A percentile compares a stretch with the other conserved stretches of the same genome.
Evolutionary conservation across 2,888 invertebrate genomes (phyloP).

Genomic region (Synanthedon vespiformis): DNA sequence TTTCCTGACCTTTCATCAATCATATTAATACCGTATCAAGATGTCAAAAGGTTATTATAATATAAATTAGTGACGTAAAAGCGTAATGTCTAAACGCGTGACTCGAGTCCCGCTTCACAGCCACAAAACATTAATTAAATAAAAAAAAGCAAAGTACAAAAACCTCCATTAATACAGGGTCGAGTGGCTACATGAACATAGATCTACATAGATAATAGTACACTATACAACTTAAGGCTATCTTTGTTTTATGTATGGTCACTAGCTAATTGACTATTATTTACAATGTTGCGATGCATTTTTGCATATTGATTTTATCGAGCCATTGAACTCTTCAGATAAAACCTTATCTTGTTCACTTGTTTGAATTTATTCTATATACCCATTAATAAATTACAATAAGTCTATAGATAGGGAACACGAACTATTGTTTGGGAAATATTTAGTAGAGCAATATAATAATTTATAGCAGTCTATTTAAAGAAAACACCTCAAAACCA

Average conservation of each 20-base stretch:
- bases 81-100: constrained; percentile 56
- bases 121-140: constrained; percentile 62
- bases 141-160: constrained; percentile 52
- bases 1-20: no score
- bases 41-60: constrained; percentile 22
- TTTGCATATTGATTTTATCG: no score
- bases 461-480: no score
- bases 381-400: no score
- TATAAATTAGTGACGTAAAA: constrained; percentile 62
- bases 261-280: neutral
- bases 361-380: no score
- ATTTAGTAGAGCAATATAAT: no score
- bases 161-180: constrained; percentile 21
- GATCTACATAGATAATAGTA: constrained; percentile 41
- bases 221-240: constrained; percentile 23
- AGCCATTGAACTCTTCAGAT: constrained; percentile 8
- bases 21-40: constrained; percentile 9
- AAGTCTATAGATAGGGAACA: no score
- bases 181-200: constrained; percentile 36
- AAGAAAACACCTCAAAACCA: no score
- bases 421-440: no score
- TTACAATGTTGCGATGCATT: neutral
- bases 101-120: constrained; percentile 57
- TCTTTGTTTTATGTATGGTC: constrained; percentile 27
- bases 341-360: neutral